These are phyloP conservation scores for Alviniconcha marisindica DNA, from an alignment of 1,140 invertebrate genomes.

Conservation along the genomic window DNA sequence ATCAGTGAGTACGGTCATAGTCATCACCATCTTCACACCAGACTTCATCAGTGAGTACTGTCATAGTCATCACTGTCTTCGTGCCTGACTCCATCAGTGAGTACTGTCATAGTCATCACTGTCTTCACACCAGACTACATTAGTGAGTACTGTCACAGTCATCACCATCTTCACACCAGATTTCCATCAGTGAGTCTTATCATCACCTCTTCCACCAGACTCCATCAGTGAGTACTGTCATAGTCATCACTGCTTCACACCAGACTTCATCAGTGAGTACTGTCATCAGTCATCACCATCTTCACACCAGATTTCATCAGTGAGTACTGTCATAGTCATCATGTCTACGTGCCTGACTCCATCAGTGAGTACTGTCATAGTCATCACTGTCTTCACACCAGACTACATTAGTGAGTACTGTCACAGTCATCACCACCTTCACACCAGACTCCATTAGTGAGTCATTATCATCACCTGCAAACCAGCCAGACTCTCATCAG, in stretches of 20 bases:
- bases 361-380: conserved; percentile 79
- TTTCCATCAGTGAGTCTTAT: conserved; percentile 83
- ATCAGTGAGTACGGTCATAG: too few species aligned
- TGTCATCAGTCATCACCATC: too few species aligned
- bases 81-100: conserved; percentile 33
- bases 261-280: too few species aligned
- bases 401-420: conserved; percentile 83
- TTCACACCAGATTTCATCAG: too few species aligned
- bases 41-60: conserved; percentile 83
- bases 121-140: conserved; percentile 86
- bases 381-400: conserved; percentile 87
- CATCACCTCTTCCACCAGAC: too few species aligned
- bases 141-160: conserved; percentile 79
- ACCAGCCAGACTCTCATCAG: too few species aligned
- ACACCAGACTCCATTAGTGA: conserved; percentile 86
- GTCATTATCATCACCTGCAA: too few species aligned
- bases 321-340: too few species aligned
- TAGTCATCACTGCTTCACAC: too few species aligned
- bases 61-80: neutral
- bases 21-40: conserved; percentile 87
- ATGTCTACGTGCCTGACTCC: conserved; percentile 86
- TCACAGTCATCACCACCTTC: conserved; percentile 83
- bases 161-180: conserved; percentile 87
- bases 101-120: conserved; percentile 80
- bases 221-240: too few species aligned